Conservation (phyloP, 2,797 vertebrate genomes). For the Sebastes reedi region DNA sequence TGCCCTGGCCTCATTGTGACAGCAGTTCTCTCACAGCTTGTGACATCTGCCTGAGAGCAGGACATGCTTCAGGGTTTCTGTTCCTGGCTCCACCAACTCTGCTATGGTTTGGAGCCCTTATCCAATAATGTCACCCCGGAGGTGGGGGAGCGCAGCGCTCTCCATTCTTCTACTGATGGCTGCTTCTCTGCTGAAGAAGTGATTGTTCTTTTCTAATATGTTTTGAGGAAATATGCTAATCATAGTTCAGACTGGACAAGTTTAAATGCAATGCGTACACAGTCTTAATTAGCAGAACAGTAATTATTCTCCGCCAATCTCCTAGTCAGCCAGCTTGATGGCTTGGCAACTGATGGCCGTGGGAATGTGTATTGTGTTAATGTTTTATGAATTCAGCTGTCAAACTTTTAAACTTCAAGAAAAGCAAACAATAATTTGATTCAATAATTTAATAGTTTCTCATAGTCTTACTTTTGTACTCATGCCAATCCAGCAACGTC, state of each 20-base stretch:
- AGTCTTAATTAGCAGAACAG: background rate
- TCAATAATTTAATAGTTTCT: background rate
- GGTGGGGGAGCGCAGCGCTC: background rate
- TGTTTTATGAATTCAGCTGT: background rate
- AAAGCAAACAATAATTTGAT: background rate
- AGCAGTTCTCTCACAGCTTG: slow-evolving; percentile 18
- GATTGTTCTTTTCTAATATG: background rate
- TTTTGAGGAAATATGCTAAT: slow-evolving; percentile 2
- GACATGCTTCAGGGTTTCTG: slow-evolving; percentile 30
- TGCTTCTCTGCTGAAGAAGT: background rate
- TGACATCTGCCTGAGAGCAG: slow-evolving; percentile 31
- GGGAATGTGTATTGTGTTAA: background rate
- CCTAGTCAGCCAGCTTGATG: background rate
- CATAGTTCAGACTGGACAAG: background rate
- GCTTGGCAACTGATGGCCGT: background rate
- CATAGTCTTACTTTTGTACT: background rate
- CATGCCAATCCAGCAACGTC: background rate
- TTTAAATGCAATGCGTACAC: background rate
- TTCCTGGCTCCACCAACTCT: slow-evolving; percentile 9
- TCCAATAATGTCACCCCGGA: slow-evolving; percentile 25
- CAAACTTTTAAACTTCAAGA: background rate
- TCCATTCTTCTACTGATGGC: background rate
- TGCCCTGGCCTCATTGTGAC: slow-evolving; percentile 14
- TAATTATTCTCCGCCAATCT: background rate
- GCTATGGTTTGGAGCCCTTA: slow-evolving; percentile 14